Base-by-base conservation (phyloP, 2,113 vertebrate genomes). In the Tenrec ecaudatus region DNA sequence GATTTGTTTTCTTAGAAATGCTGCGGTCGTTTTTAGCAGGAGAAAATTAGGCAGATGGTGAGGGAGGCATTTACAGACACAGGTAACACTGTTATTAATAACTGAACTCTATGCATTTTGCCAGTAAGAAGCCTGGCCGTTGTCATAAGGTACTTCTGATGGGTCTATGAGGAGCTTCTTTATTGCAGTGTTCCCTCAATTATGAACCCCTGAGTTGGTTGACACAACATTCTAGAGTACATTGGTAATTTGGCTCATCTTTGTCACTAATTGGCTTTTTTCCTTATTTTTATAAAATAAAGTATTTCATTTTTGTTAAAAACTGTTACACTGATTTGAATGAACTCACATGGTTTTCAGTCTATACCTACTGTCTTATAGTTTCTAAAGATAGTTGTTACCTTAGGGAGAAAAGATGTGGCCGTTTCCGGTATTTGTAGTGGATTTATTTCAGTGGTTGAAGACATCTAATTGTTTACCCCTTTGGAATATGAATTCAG, bases 331-430 rank as follows among this genome's bases (percentile, higher is more conserved):
- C 10, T 40, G 69, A 77, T 19, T 31, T 88, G 33, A 62, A 43
- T 79, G 73, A 19, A 68, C 16, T 53, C 36, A 31, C 58, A 38
- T 57, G 19, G 83, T 87, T 90, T 93, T 88, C 71, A 78, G 84
- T 31, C 23, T 68, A 75, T 12, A 58, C 14, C 6, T 87, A 40
- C 53, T 4, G 62, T 62, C 53, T 66, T 40, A 58, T 66, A 31
- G 73, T 27, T 83, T 90, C 31, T 25, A 84, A 78, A 62, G 64
- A 58, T 88, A 64, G 38, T 8, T 36, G 4, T 40, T 73, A 75
- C 19, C 33, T 88, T 53, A 43, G 43, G 81, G 23, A 82, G 77
- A 15, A 57, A 22, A 62, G 19, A 62, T 22, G 60, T 62, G 38
- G 33, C 5, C 78, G 53, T 53, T 78, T 71, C 40, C 10, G 27